A percentile compares a stretch with the other conserved stretches of the same genome.
Conservation (phyloP, 2,888 invertebrate species). For the Exephanes ischioxanthus region DNA sequence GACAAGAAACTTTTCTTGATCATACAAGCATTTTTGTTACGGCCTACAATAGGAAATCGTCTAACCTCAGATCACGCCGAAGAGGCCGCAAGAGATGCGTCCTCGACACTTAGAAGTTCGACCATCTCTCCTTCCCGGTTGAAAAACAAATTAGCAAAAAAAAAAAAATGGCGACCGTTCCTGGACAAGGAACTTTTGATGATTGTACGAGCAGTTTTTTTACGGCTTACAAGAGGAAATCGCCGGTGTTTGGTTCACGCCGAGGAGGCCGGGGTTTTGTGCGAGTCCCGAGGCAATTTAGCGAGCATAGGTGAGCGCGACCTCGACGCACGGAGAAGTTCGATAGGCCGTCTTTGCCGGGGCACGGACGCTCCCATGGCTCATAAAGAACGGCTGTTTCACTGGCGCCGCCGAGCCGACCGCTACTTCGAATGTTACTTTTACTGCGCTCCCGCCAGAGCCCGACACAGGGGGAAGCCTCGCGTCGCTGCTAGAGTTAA, state of each 20-base stretch:
- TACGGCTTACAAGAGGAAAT: background rate
- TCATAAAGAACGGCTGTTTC: constrained; percentile 78
- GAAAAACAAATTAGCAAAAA: too few species aligned
- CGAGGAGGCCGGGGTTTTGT: background rate
- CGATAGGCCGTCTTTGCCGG: constrained; percentile 35
- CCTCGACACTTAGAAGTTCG: too few species aligned
- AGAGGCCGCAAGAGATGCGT: background rate
- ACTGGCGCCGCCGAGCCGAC: constrained; percentile 77
- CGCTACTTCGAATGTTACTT: constrained; percentile 80
- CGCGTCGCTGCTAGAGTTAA: constrained; percentile 27
- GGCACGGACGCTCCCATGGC: constrained; percentile 62
- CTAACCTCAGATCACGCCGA: background rate
- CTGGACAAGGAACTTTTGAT: too few species aligned
- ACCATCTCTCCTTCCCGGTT: too few species aligned
- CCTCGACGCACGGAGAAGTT: constrained; percentile 31
- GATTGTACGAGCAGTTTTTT: too few species aligned
- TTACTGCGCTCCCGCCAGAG: constrained; percentile 74
- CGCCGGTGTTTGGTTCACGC: background rate
- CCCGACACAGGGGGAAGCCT: constrained; percentile 35
- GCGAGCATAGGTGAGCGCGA: constrained; percentile 58
- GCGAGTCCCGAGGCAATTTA: constrained; percentile 51
- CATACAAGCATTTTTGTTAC: too few species aligned
- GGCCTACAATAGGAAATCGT: background rate
- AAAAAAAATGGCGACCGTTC: too few species aligned
- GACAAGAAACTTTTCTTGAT: too few species aligned